Conservation (phyloP, 2,113 vertebrate species). For the Ellobius talpinus region DNA sequence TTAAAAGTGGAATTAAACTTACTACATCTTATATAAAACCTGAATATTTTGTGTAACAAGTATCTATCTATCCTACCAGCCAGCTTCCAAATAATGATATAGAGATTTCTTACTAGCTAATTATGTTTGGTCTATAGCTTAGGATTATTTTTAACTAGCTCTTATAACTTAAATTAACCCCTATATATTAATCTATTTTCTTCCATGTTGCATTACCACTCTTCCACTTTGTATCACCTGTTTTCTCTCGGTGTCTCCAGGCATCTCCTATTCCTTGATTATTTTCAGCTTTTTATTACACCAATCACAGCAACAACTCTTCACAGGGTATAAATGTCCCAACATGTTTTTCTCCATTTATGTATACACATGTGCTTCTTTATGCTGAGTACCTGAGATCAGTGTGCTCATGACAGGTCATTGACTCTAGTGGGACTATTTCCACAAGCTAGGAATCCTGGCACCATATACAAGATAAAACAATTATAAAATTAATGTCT, state of each 20-base stretch:
- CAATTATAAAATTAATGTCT: neutral
- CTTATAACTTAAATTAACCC: neutral
- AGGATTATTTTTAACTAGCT: neutral
- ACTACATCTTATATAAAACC: neutral
- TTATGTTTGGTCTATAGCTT: neutral
- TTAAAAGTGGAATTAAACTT: neutral
- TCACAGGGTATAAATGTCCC: neutral
- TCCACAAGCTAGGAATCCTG: neutral
- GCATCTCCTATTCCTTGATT: neutral
- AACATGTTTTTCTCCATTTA: neutral
- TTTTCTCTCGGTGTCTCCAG: neutral
- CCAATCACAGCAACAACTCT: neutral
- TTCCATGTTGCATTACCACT: neutral
- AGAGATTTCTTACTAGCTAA: neutral
- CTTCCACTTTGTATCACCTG: neutral
- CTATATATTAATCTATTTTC: neutral
- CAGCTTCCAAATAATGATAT: neutral
- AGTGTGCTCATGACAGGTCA: neutral
- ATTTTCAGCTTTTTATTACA: neutral
- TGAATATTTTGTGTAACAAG: neutral
- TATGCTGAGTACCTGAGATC: neutral
- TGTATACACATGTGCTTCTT: neutral
- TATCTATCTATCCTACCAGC: neutral
- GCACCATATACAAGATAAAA: neutral
- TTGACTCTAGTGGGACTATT: neutral